Conservation (phyloP, 2,888 invertebrate species). For the Chalcosyrphus nemorum region DNA sequence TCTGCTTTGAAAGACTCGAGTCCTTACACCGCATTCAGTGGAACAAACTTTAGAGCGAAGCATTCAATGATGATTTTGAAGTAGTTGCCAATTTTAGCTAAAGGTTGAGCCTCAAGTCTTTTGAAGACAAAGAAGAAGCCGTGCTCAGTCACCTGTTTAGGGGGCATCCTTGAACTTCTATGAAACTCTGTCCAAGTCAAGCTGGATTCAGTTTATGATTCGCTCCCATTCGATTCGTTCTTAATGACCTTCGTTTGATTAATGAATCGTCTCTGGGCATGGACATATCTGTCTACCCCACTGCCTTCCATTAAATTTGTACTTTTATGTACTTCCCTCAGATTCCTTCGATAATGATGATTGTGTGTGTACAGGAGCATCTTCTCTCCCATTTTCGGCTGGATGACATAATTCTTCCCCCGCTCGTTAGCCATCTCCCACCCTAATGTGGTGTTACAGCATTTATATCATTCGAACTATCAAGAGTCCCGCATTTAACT, state of each 20-base stretch:
- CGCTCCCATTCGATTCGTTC: constrained; percentile 5
- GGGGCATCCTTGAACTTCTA: too few relatives aligned
- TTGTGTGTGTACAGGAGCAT: not conserved
- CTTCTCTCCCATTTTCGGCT: not conserved
- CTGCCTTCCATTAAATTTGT: not conserved
- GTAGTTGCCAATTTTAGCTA: too few relatives aligned
- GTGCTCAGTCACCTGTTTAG: too few relatives aligned
- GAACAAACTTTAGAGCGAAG: too few relatives aligned
- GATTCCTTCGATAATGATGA: constrained; percentile 8
- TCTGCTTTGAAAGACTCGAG: too few relatives aligned
- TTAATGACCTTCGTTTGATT: constrained; percentile 31
- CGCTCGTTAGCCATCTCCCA: not conserved
- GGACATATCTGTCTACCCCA: too few relatives aligned
- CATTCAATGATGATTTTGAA: too few relatives aligned
- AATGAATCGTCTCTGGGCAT: constrained; percentile 9
- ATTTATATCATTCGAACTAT: not conserved
- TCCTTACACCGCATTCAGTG: too few relatives aligned
- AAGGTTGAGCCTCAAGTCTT: too few relatives aligned
- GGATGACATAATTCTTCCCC: constrained; percentile 6
- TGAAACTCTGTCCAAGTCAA: not conserved
- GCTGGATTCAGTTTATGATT: not conserved
- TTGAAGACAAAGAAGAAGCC: too few relatives aligned
- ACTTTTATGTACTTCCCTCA: not conserved
- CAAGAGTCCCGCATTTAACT: constrained; percentile 2
- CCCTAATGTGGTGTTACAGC: not conserved